Evolutionary conservation across 2,113 vertebrate genomes (phyloP).

Genomic region (Sander lucioperca): DNA sequence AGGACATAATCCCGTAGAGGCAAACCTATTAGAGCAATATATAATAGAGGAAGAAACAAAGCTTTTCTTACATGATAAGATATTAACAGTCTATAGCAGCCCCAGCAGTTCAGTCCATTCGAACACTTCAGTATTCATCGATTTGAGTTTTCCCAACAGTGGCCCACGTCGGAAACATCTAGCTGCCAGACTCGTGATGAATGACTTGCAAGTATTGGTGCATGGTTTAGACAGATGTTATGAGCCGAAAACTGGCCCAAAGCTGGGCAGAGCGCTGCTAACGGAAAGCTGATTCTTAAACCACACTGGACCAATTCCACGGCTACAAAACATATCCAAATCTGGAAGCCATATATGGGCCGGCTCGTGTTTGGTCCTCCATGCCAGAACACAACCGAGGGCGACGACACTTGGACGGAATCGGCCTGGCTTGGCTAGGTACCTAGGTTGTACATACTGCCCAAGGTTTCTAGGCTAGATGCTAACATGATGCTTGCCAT

Average conservation of each 20-base stretch:
- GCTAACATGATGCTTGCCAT: neutral
- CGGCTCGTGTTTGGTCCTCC: neutral
- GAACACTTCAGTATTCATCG: neutral
- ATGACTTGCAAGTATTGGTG: neutral
- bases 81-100: too few relatives aligned
- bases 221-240: neutral
- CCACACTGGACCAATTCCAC: neutral
- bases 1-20: neutral
- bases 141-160: neutral
- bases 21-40: neutral
- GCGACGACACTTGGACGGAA: neutral
- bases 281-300: neutral
- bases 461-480: neutral
- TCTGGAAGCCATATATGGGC: neutral
- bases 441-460: neutral
- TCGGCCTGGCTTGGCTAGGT: neutral
- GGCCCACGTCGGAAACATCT: neutral
- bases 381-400: neutral
- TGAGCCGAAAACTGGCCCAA: neutral
- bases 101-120: neutral
- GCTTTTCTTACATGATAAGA: neutral
- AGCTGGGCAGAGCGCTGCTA: neutral
- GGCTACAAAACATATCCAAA: slow-evolving; percentile 12
- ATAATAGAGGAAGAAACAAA: neutral
- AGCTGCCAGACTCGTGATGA: neutral